Evolutionary conservation across 1,140 invertebrate species (phyloP), one percentile per base, ranked within the genome.

Genomic region (Zaprionus kolodkinae): DNA sequence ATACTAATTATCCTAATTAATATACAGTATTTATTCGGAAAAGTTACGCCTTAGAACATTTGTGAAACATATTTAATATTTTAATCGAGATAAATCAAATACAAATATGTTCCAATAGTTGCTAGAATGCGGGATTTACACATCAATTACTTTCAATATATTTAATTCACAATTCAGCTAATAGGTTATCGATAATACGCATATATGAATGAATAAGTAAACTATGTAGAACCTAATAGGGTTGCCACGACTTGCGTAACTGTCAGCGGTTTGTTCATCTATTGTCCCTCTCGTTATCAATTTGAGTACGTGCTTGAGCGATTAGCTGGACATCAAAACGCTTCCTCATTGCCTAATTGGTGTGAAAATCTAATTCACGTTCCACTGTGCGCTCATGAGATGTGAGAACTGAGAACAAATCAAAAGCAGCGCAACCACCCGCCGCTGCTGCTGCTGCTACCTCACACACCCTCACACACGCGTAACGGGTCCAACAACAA

Each of bases 271-370:
- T n/a, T 13, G 27, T 52, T 27, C 21, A 27, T 25, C 50, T 10
- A 27, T 25, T 52, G 50, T n/a, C 33, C 67, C 52, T 43, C 10
- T 38, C 21, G 36, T 72, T 40, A 76, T 79, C 76, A 79, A 72
- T 76, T 62, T 64, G 63, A 60, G 81, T 87, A 84, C 84, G 84
- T 87, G 83, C 66, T 35, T 35, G 40, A 27, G 56, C 75, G 77
- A 71, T 85, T 86, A 85, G 62, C 48, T 78, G 60, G 72, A 61
- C n/a, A 63, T 68, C 36, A 62, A 78, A 88, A 65, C 64, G 65
- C 72, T 88, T 88, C 84, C 84, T 84, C 78, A 83, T 88, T 89
- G 79, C 77, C 84, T 88, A 88, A 89, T 89, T 88, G 78, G 70
- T 86, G 81, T 89, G 80, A 89, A 88, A 78, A 76, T 65, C 38